Conservation (phyloP, 2,888 invertebrate species). For the Temnothorax rugatulus region DNA sequence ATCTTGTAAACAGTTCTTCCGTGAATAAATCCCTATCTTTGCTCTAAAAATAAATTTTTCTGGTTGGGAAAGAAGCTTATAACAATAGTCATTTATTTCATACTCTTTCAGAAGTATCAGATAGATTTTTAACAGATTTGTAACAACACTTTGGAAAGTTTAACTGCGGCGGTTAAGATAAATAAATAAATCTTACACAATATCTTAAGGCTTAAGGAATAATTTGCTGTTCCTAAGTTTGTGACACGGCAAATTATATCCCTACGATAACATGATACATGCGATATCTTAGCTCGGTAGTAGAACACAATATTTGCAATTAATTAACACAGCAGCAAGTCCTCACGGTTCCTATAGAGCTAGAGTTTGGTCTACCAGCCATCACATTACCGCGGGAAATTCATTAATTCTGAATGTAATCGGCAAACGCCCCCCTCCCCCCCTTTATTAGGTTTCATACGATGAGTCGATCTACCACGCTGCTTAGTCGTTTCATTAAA, state of each 20-base stretch:
- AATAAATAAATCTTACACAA: background rate
- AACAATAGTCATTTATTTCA: background rate
- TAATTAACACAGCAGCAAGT: conserved; percentile 22
- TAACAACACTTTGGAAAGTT: background rate
- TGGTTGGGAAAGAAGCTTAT: background rate
- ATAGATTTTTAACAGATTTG: background rate
- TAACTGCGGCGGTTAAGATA: background rate
- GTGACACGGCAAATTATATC: conserved; percentile 32
- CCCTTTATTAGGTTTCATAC: conserved; percentile 9
- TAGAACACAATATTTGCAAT: conserved; percentile 41
- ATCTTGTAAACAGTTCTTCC: background rate
- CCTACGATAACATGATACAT: background rate
- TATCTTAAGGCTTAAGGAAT: background rate
- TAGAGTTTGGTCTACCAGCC: background rate
- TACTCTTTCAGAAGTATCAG: background rate
- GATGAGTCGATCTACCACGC: background rate
- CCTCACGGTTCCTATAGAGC: background rate
- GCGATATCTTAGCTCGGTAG: background rate
- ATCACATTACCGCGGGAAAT: conserved; percentile 17
- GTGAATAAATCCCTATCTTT: conserved; percentile 3
- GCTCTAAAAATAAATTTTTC: background rate
- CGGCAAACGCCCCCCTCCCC: background rate
- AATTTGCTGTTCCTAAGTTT: conserved; percentile 27
- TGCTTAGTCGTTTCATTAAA: conserved; percentile 8
- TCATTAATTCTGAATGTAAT: conserved; percentile 31